Evolutionary conservation across 1,140 invertebrate species (phyloP).

Genomic region (Coboldia fuscipes): DNA sequence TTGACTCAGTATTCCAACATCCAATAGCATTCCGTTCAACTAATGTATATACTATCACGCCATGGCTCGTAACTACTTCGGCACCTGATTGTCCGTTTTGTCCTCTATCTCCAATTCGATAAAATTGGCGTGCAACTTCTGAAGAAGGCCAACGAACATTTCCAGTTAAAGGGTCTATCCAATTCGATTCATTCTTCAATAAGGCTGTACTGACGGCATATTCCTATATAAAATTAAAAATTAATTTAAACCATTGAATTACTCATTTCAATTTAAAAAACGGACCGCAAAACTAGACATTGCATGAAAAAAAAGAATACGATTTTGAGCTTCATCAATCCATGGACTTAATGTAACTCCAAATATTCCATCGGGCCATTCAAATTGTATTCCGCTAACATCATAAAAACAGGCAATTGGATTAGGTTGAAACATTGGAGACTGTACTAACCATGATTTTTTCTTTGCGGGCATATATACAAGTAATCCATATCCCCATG

Average conservation of each 20-base stretch:
- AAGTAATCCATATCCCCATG: constrained; percentile 49
- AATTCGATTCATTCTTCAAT: constrained; percentile 31
- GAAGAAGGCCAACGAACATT: constrained; percentile 13
- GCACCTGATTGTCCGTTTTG: constrained; percentile 43
- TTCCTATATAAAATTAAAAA: constrained; percentile 23
- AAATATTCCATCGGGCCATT: constrained; percentile 65
- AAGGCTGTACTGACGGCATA: constrained; percentile 44
- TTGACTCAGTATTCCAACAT: constrained; percentile 50
- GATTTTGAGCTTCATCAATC: constrained; percentile 27
- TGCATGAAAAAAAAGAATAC: constrained; percentile 50
- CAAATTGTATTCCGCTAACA: constrained; percentile 47
- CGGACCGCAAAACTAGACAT: constrained; percentile 43
- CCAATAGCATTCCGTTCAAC: constrained; percentile 47
- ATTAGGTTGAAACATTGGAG: constrained; percentile 56
- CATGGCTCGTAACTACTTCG: constrained; percentile 41
- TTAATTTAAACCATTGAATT: neutral
- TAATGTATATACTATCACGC: constrained; percentile 57
- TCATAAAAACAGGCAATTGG: constrained; percentile 45
- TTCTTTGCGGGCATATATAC: constrained; percentile 42
- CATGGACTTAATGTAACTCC: constrained; percentile 45
- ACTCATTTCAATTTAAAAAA: neutral
- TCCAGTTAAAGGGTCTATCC: too few species aligned
- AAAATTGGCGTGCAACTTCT: constrained; percentile 27
- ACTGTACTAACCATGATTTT: constrained; percentile 45
- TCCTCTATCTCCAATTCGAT: constrained; percentile 36